A percentile compares a stretch with the other conserved stretches of the same genome.
phyloP scores from a whole-genome alignment of 2,888 invertebrate genomes.

The Ectemnius lituratus region DNA sequence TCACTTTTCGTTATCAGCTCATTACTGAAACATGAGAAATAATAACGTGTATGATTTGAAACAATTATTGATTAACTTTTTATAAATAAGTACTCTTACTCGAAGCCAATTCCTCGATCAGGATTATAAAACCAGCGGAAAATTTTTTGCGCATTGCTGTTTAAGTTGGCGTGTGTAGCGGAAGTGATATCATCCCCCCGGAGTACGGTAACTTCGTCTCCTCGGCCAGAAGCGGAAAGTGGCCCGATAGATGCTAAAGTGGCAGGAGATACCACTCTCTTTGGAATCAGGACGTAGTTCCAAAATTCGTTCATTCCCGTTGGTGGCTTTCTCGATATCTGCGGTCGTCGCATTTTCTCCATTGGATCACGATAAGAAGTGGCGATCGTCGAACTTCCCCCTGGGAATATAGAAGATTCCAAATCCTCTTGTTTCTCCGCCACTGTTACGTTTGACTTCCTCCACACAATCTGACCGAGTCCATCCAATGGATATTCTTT shows the following conservation, averaged over 20 bases:
- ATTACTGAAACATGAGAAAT: background rate
- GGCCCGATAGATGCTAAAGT: background rate
- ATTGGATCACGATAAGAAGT: background rate
- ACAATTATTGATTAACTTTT: background rate
- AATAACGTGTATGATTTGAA: background rate
- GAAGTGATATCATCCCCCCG: constrained; percentile 9
- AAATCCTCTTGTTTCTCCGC: background rate
- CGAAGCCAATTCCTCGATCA: background rate
- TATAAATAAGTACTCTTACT: background rate
- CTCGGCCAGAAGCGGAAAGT: background rate
- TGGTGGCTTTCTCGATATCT: constrained; percentile 10
- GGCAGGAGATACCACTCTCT: background rate
- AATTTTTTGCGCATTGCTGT: constrained; percentile 41
- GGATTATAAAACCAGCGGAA: constrained; percentile 53
- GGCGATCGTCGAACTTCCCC: background rate
- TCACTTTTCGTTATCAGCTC: background rate
- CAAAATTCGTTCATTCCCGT: constrained; percentile 25
- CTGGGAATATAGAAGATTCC: background rate
- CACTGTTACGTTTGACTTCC: no score
- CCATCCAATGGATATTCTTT: no score
- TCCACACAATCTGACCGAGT: background rate
- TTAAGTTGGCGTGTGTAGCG: constrained; percentile 44
- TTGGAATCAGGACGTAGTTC: constrained; percentile 13
- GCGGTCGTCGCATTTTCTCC: constrained; percentile 10
- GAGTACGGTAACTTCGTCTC: background rate